Conservation (phyloP, 2,113 vertebrate species). For the Todiramphus chloris region DNA sequence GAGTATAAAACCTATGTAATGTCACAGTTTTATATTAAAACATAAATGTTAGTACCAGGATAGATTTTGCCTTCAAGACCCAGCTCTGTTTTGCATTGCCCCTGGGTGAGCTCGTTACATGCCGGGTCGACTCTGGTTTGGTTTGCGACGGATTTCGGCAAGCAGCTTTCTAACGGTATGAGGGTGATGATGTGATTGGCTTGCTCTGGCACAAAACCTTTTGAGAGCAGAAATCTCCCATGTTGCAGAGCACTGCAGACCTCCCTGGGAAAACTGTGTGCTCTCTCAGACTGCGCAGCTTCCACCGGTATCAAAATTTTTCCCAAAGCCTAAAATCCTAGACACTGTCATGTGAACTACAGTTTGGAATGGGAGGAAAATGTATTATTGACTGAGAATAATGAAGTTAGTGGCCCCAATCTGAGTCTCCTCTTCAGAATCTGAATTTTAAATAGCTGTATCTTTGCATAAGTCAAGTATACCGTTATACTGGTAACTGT, state of each 20-base stretch:
- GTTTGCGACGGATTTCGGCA: neutral
- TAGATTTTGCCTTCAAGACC: constrained; percentile 18
- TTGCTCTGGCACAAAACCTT: constrained; percentile 12
- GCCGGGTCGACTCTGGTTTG: neutral
- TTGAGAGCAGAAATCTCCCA: neutral
- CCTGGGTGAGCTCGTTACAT: constrained; percentile 28
- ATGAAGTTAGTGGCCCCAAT: neutral
- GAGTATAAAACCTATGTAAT: constrained; percentile 4
- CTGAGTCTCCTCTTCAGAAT: neutral
- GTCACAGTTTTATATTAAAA: constrained; percentile 36
- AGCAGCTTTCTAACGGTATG: neutral
- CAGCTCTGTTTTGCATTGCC: constrained; percentile 16
- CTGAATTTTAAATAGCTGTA: neutral
- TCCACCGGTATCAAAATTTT: neutral
- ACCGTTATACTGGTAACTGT: neutral
- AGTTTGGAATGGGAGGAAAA: neutral
- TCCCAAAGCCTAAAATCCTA: neutral
- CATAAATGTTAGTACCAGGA: constrained; percentile 35
- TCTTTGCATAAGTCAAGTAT: neutral
- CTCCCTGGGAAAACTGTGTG: neutral
- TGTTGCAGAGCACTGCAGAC: neutral
- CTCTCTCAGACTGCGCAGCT: neutral
- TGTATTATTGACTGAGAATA: neutral
- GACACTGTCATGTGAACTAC: neutral
- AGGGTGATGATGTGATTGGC: neutral